A percentile compares a stretch with the other conserved stretches of the same genome.
Evolutionary conservation across 2,113 vertebrate genomes (phyloP).

Genomic region (Thinocorus orbignyianus): DNA sequence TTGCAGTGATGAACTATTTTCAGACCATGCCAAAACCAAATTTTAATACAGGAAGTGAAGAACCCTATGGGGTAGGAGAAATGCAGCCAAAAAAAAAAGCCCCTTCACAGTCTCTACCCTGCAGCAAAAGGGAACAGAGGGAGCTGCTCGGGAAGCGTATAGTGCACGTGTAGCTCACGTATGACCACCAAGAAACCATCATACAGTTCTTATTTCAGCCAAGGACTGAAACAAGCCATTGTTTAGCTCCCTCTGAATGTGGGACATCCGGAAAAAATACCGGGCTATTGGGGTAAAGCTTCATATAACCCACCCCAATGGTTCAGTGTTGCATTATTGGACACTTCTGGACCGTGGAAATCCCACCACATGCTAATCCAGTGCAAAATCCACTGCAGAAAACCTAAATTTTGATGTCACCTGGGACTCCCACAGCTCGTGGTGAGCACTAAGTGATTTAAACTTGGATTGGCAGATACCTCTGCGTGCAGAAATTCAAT

Average conservation of each 20-base stretch:
- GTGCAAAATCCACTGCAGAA: neutral
- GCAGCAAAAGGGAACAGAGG: neutral
- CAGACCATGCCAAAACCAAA: slow-evolving; percentile 13
- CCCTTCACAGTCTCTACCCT: neutral
- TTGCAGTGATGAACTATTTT: slow-evolving; percentile 39
- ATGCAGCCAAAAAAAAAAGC: fast-evolving
- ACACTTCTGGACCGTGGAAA: neutral
- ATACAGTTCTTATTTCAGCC: neutral
- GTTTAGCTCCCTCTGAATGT: neutral
- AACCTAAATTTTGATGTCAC: slow-evolving; percentile 49
- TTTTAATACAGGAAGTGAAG: neutral
- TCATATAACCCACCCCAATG: neutral
- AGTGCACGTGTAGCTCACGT: neutral
- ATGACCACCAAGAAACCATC: neutral
- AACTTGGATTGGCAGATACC: slow-evolving; percentile 61
- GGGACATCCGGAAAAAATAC: neutral
- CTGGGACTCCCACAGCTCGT: slow-evolving; percentile 24
- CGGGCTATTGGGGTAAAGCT: neutral
- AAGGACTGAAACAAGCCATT: neutral
- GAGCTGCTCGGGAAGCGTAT: neutral
- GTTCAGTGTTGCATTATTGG: neutral
- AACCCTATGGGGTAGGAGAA: neutral
- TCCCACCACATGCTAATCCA: neutral
- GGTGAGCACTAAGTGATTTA: slow-evolving; percentile 55
- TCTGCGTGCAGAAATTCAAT: slow-evolving; percentile 57